phyloP scores from a whole-genome alignment of 2,888 invertebrate species.

The Rhodophaea formosa region DNA sequence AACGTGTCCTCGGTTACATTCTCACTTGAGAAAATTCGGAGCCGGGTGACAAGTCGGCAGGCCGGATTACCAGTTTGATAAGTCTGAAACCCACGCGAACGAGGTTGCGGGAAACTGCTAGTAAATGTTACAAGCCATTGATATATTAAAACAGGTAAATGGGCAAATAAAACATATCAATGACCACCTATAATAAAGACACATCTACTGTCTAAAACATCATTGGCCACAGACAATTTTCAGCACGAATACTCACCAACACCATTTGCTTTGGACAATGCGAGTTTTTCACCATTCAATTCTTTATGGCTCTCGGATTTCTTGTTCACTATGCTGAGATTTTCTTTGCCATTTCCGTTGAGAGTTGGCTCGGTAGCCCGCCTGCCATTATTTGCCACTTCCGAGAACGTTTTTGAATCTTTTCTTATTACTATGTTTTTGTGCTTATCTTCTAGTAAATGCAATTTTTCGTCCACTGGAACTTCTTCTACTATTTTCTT shows the following conservation, averaged over 20 bases:
- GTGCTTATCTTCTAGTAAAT: slow-evolving; percentile 55
- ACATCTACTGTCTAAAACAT: too few species aligned
- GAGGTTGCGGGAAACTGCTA: too few species aligned
- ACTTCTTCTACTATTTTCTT: slow-evolving; percentile 64
- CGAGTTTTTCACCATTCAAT: slow-evolving; percentile 36
- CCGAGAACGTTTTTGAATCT: slow-evolving; percentile 44
- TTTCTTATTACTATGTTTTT: slow-evolving; percentile 51
- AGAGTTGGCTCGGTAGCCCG: slow-evolving; percentile 35
- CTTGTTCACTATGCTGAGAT: slow-evolving; percentile 30
- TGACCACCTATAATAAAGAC: too few species aligned
- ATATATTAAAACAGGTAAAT: too few species aligned
- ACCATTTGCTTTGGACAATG: slow-evolving; percentile 38
- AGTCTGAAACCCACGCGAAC: too few species aligned
- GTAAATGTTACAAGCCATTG: too few species aligned
- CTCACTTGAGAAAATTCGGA: too few species aligned
- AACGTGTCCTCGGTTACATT: too few species aligned
- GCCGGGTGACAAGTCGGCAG: too few species aligned
- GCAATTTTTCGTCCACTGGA: slow-evolving; percentile 58
- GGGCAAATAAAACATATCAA: too few species aligned
- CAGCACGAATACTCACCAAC: slow-evolving; percentile 39
- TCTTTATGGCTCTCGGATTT: slow-evolving; percentile 51
- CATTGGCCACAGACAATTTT: neutral
- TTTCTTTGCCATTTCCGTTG: slow-evolving; percentile 32
- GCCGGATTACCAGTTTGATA: too few species aligned
- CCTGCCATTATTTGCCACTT: slow-evolving; percentile 33